phyloP scores from a whole-genome alignment of 2,113 vertebrate genomes.

The Argyrosomus japonicus region DNA sequence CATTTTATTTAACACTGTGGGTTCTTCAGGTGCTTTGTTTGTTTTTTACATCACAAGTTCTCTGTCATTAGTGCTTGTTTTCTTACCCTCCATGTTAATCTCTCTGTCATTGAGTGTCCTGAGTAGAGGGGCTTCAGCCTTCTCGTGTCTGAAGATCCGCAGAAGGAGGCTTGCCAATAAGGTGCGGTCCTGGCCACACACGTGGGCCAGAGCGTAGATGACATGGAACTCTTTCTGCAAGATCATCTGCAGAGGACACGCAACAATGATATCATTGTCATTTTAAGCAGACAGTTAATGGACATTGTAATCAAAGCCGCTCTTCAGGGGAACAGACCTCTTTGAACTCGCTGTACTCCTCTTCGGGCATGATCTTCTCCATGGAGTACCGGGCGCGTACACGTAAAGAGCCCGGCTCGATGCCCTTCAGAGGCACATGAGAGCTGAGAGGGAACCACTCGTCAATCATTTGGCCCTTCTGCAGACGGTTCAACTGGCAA shows the following conservation, averaged over 20 bases:
- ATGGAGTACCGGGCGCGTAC: slow-evolving; percentile 97
- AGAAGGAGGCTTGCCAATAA: slow-evolving; percentile 94
- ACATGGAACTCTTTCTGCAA: slow-evolving; percentile 95
- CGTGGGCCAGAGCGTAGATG: slow-evolving; percentile 94
- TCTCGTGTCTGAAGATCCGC: slow-evolving; percentile 96
- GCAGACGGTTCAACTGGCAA: slow-evolving; percentile 93
- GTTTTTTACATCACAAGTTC: neutral
- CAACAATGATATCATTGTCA: neutral
- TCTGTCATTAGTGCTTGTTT: neutral
- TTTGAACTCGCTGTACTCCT: slow-evolving; percentile 98
- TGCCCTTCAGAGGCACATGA: slow-evolving; percentile 95
- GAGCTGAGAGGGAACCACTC: slow-evolving; percentile 99
- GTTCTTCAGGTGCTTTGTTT: neutral
- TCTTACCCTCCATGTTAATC: slow-evolving; percentile 95
- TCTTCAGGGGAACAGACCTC: slow-evolving; percentile 85
- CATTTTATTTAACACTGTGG: neutral
- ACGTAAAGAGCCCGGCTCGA: slow-evolving; percentile 95
- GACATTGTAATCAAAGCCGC: neutral
- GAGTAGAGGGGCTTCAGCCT: slow-evolving; percentile 91
- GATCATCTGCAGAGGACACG: slow-evolving; percentile 87
- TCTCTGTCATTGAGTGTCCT: slow-evolving; percentile 96
- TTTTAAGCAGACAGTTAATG: neutral
- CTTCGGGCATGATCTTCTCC: slow-evolving; percentile 99
- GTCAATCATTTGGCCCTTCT: slow-evolving; percentile 96
- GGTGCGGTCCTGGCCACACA: slow-evolving; percentile 96